phyloP scores from a whole-genome alignment of 1,140 invertebrate genomes.

The Epicauta chinensis region DNA sequence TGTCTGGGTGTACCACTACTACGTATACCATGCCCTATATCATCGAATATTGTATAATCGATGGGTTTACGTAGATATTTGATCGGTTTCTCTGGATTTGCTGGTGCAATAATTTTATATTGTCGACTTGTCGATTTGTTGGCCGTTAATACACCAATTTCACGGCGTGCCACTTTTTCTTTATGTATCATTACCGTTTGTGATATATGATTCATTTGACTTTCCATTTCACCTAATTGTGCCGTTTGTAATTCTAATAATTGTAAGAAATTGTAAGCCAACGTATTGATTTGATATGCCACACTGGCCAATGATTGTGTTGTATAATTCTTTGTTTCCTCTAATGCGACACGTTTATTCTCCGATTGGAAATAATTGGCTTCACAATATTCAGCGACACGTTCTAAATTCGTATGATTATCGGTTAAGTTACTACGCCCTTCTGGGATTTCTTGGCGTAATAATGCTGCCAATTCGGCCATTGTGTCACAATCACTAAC shows the following conservation, averaged over 20 bases:
- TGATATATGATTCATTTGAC: conserved; percentile 91
- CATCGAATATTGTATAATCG: conserved; percentile 91
- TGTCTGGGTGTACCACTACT: conserved; percentile 56
- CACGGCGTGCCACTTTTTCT: conserved; percentile 93
- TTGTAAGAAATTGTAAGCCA: conserved; percentile 95
- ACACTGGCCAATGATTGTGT: conserved; percentile 97
- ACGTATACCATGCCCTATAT: conserved; percentile 87
- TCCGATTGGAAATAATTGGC: conserved; percentile 93
- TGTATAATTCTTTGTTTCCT: conserved; percentile 98
- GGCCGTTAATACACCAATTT: conserved; percentile 93
- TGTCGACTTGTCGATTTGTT: conserved; percentile 91
- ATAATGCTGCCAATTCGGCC: conserved; percentile 81
- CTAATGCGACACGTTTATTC: conserved; percentile 87
- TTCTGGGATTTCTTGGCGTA: conserved; percentile 93
- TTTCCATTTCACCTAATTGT: conserved; percentile 92
- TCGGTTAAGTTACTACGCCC: conserved; percentile 89
- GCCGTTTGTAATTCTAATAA: conserved; percentile 88
- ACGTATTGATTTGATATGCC: conserved; percentile 96
- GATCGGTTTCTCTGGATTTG: conserved; percentile 93
- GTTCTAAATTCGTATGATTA: conserved; percentile 90
- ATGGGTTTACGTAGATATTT: conserved; percentile 96
- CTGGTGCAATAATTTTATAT: conserved; percentile 95
- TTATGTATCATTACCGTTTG: conserved; percentile 98
- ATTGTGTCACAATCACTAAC: conserved; percentile 53
- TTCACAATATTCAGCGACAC: conserved; percentile 97